phyloP scores from a whole-genome alignment of 2,113 vertebrate genomes.

The Bujurquina vittata region DNA sequence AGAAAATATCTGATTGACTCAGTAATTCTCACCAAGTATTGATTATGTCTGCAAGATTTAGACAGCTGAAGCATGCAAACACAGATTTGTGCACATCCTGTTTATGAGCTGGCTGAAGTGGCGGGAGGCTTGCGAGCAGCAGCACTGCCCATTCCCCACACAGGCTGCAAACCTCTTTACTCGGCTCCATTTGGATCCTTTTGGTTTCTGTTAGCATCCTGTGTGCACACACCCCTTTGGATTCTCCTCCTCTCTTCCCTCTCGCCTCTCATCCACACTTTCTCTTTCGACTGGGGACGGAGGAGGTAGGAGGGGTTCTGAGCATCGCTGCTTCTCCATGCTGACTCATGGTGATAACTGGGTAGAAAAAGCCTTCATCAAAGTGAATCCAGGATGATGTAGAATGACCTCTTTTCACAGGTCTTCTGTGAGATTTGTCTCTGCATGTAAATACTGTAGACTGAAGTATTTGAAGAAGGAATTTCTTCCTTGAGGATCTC shows the following conservation, averaged over 20 bases:
- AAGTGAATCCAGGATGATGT: neutral
- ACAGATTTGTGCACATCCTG: neutral
- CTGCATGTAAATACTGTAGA: rapidly evolving
- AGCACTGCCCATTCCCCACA: neutral
- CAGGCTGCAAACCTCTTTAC: neutral
- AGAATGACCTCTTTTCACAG: neutral
- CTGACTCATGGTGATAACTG: constrained; percentile 38
- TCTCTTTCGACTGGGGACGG: constrained; percentile 35
- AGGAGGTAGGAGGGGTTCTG: constrained; percentile 56
- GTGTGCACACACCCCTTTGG: constrained; percentile 17
- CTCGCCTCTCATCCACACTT: constrained; percentile 24
- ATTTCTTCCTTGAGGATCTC: rapidly evolving
- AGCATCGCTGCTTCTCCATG: constrained; percentile 31
- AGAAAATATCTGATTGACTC: neutral
- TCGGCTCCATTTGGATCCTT: neutral
- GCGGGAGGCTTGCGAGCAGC: neutral
- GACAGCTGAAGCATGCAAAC: no score
- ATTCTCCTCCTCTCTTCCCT: constrained; percentile 24
- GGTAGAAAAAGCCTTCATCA: constrained; percentile 13
- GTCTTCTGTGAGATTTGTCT: neutral
- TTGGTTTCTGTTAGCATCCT: constrained; percentile 44
- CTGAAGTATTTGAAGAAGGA: neutral
- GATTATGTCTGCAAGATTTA: neutral
- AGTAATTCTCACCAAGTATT: neutral
- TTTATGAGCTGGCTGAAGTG: neutral